These are phyloP conservation scores for Cabera pusaria DNA, from an alignment of 2,888 invertebrate genomes.

Conservation along the genomic window DNA sequence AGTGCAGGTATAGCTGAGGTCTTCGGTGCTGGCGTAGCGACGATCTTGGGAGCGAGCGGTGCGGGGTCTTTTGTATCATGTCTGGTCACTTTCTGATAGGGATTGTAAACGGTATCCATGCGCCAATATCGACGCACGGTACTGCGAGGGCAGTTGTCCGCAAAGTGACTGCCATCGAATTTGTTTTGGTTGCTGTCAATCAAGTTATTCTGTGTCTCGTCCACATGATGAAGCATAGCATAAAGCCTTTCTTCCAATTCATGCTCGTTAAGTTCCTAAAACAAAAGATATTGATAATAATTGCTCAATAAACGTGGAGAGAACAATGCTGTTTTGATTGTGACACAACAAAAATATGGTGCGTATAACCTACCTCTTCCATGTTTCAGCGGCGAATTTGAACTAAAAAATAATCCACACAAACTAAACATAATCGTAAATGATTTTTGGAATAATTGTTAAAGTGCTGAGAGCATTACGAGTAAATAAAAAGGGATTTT, in stretches of 20 bases:
- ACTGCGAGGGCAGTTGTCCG: conserved; percentile 53
- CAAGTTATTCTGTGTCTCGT: conserved; percentile 60
- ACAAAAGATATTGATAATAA: conserved; percentile 41
- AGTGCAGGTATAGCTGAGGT: conserved; percentile 5
- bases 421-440: conserved; percentile 76
- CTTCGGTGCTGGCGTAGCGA: conserved; percentile 14
- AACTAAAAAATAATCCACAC: conserved; percentile 64
- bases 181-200: conserved; percentile 40
- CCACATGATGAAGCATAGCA: conserved; percentile 75
- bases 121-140: conserved; percentile 72
- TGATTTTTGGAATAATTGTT: conserved; percentile 57
- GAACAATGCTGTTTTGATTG: conserved; percentile 30
- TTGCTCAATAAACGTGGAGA: conserved; percentile 48
- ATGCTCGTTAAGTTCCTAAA: conserved; percentile 78
- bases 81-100: conserved; percentile 54
- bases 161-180: conserved; percentile 38
- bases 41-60: conserved; percentile 29
- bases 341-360: conserved; percentile 70
- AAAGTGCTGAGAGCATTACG: conserved; percentile 67
- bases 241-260: conserved; percentile 75
- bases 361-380: conserved; percentile 73
- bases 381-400: conserved; percentile 69
- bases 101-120: conserved; percentile 48
- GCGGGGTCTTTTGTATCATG: conserved; percentile 33
- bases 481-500: conserved; percentile 68